Evolutionary conservation across 2,888 invertebrate species (phyloP).

Genomic region (Camptogramma bilineatum): DNA sequence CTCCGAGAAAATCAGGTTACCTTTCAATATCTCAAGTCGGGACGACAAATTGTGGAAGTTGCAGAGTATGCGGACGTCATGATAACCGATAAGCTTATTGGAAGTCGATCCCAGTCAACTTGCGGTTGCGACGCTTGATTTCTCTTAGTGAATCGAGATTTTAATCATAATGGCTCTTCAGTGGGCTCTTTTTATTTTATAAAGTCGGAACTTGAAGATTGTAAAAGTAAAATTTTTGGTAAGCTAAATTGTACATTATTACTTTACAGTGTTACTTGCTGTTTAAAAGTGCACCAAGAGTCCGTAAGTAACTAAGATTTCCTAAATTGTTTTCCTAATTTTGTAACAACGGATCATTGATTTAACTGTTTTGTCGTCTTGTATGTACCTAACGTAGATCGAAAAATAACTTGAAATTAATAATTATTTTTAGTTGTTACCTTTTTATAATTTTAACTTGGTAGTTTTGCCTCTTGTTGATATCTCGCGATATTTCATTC

Average conservation of each 20-base stretch:
- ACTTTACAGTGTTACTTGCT: no score
- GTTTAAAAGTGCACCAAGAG: no score
- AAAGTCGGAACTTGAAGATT: not conserved
- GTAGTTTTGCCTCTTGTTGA: not conserved
- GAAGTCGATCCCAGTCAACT: slow-evolving; percentile 13
- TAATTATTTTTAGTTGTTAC: no score
- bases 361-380: no score
- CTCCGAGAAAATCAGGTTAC: slow-evolving; percentile 26
- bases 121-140: slow-evolving; percentile 18
- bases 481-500: not conserved
- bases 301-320: no score
- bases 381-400: no score
- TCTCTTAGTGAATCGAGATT: slow-evolving; percentile 16
- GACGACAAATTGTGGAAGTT: slow-evolving; percentile 38
- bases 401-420: no score
- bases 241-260: no score
- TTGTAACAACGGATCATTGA: no score
- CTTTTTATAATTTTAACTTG: no score
- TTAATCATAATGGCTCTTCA: slow-evolving; percentile 6
- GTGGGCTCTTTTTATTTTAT: not conserved
- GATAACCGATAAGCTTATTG: slow-evolving; percentile 41
- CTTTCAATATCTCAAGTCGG: slow-evolving; percentile 35
- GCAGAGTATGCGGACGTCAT: slow-evolving; percentile 18
- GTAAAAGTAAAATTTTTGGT: not conserved
- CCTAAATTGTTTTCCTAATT: no score